Evolutionary conservation across 2,888 invertebrate species (phyloP), one percentile per base, ranked within the genome.

Genomic region (Hirudinaria manillensis): DNA sequence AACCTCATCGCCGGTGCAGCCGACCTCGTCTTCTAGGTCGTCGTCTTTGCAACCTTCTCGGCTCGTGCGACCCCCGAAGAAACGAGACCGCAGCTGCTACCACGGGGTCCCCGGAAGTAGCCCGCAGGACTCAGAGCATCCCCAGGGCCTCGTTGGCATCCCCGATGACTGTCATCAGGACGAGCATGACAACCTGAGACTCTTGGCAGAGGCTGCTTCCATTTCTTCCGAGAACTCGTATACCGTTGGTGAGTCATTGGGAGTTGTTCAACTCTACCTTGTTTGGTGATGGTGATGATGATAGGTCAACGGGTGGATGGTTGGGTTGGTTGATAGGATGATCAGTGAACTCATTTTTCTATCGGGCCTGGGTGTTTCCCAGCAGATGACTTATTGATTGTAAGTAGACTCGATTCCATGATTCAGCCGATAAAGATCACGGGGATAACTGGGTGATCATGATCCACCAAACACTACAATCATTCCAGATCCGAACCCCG

Each of bases 121-220:
- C 61, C 29, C 29, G 7, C 61, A n/a, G 1, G 61, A 24, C 24
- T 10, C 61, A 7, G 19, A 24, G 6, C 10, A 13, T 24, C 53
- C 53, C 21, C 45, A 7, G 45, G 45, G 10, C 3, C n/a, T n/a
- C n/a, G 10, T 45, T 16, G 61, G 10, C 29, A 7, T n/a, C n/a
- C n/a, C 61, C 13, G n/a, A n/a, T 29, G 10, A 6, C 10, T 19
- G 6, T 24, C 61, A 10, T 24, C 24, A 21, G 24, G 36, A 68
- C 36, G 68, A 34, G n/a, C 10, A n/a, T 34, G 68, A 68, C n/a
- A 68, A 68, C 68, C 68, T 68, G n/a, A 29, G 32, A 36, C 36
- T 68, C n/a, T 19, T 68, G 29, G 68, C 68, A 24, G 68, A 68
- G 13, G 27, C 68, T 32, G 68, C 68, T 10, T 68, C 36, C 1